A percentile compares a stretch with the other conserved stretches of the same genome.
Conservation (phyloP, 2,113 vertebrate genomes). For the Henicopernis longicauda region DNA sequence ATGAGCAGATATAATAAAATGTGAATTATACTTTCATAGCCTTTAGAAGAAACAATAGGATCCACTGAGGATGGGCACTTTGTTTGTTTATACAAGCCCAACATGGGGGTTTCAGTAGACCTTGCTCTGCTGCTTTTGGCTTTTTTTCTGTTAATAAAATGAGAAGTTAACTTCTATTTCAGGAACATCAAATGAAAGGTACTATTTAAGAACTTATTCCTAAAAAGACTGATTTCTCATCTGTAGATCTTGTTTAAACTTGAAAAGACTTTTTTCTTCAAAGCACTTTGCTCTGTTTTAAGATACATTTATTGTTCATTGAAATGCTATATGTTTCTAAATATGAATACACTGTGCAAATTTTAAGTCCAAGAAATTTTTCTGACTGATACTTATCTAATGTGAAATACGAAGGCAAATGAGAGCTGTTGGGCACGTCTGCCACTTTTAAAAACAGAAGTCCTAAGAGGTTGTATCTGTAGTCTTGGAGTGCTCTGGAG, state of each 20-base stretch:
- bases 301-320: background rate
- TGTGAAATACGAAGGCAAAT: background rate
- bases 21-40: background rate
- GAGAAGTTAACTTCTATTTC: background rate
- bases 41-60: background rate
- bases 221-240: background rate
- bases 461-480: background rate
- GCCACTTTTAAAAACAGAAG: background rate
- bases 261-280: background rate
- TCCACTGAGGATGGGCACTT: background rate
- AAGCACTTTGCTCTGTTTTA: background rate
- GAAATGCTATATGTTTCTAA: background rate
- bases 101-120: background rate
- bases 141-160: background rate
- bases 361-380: background rate
- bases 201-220: background rate
- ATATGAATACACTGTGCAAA: background rate
- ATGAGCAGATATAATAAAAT: background rate
- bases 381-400: background rate
- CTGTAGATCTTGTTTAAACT: background rate
- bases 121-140: background rate
- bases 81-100: background rate
- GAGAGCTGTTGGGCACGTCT: background rate
- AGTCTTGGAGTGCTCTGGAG: background rate
- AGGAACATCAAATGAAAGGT: background rate